Base-by-base conservation (phyloP, 2,888 invertebrate genomes). In the Ichneumon xanthorius region DNA sequence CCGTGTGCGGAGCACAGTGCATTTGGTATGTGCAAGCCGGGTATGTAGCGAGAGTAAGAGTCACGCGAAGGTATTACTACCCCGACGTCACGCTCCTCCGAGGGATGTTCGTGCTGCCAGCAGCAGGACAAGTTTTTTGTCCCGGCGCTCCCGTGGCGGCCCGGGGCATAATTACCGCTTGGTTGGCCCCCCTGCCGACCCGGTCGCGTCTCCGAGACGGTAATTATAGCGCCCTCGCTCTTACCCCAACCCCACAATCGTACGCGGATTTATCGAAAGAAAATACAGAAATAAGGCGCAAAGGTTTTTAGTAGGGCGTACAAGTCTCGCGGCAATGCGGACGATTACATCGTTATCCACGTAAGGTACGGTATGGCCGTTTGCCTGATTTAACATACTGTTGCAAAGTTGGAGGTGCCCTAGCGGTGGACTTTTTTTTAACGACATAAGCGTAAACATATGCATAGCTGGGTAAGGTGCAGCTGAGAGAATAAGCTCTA, bases 11-110 rank as follows among this genome's bases (percentile, higher is more conserved):
- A 9, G 16, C 16, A 89, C 90, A 91, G 6, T 63, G 63, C n/a
- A 11, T 70, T 22, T n/a, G 33, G 22, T 45, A 22, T 26, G 26
- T 26, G 26, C 45, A 30, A 19, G 45, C 37, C 22, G 19, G 55
- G 45, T 50, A 75, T 19, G 73, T 78, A 79, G 75, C 75, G 67
- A 82, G 85, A 76, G 85, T 90, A 90, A 88, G 85, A 90, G 92
- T 92, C 92, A 92, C 92, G 92, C 91, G 89, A 92, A 82, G 71
- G 63, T 65, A 78, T 85, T 71, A 79, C 78, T n/a, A 75, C 55
- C 82, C 77, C 48, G 71, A 86, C 90, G 89, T 89, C 89, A 88
- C 89, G 88, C 87, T 86, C 87, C 86, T 82, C 70, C 83, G 82
- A 80, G 86, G 80, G 79, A 84, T 87, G 87, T 89, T 88, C 88